Conservation (phyloP, 1,140 invertebrate genomes). For the Nephila pilipes region DNA sequence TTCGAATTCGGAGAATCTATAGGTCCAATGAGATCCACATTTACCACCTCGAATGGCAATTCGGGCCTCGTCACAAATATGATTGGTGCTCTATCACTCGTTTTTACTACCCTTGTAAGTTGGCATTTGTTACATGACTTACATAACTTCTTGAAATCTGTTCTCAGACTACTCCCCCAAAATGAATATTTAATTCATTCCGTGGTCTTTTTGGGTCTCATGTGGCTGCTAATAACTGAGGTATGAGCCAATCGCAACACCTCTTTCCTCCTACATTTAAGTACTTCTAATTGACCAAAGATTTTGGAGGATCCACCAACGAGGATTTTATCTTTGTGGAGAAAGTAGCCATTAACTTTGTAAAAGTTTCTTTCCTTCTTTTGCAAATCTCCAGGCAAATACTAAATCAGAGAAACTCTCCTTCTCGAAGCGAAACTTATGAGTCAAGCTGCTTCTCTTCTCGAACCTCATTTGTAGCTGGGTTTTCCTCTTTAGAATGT, state of each 20-base stretch:
- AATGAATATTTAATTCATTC: constrained; percentile 8
- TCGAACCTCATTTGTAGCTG: neutral
- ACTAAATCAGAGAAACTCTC: neutral
- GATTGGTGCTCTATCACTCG: neutral
- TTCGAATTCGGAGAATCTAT: neutral
- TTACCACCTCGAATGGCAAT: neutral
- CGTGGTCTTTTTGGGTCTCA: neutral
- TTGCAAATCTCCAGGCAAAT: neutral
- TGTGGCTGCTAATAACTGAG: neutral
- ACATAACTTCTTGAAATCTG: neutral
- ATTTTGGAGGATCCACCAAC: too few species aligned
- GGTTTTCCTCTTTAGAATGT: neutral
- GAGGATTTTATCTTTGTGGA: too few species aligned
- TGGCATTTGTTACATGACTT: neutral
- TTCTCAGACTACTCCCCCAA: neutral
- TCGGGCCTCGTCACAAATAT: neutral
- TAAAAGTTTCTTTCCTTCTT: neutral
- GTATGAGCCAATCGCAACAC: neutral
- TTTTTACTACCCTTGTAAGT: neutral
- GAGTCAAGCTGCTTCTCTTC: too few species aligned
- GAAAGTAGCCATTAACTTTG: neutral
- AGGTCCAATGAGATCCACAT: constrained; percentile 25
- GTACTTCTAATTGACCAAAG: neutral
- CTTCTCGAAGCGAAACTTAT: neutral
- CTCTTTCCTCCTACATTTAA: neutral